Evolutionary conservation across 2,113 vertebrate genomes (phyloP).

Genomic region (Crotalus viridis): DNA sequence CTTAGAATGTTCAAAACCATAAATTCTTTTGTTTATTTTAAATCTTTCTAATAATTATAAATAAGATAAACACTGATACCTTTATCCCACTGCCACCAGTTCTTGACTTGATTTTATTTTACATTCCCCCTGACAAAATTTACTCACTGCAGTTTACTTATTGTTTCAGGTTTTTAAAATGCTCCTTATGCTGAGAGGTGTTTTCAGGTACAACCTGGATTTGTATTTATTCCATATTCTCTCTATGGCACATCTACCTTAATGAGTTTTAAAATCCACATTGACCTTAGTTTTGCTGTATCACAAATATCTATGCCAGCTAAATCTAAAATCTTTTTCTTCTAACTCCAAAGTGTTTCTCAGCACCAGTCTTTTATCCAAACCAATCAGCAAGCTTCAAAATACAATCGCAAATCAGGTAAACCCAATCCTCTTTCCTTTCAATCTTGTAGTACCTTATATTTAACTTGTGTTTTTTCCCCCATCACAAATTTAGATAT

Average conservation of each 20-base stretch:
- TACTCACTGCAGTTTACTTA: background rate
- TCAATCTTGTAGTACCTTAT: background rate
- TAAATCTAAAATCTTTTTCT: background rate
- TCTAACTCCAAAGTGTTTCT: background rate
- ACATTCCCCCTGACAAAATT: background rate
- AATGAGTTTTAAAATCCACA: background rate
- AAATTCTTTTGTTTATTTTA: background rate
- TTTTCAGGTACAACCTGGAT: background rate
- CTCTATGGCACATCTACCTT: background rate
- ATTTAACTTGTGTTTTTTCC: background rate
- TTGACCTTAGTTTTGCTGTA: background rate
- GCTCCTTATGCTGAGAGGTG: background rate
- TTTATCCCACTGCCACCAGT: background rate
- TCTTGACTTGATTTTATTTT: background rate
- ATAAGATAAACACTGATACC: background rate
- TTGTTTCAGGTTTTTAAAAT: background rate
- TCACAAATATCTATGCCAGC: background rate
- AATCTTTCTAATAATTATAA: background rate
- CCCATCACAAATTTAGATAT: background rate
- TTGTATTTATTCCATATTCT: background rate
- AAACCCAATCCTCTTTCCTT: background rate
- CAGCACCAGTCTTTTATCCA: background rate
- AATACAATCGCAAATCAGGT: background rate
- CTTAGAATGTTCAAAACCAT: background rate
- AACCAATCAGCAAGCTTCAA: background rate